Base-by-base conservation (phyloP, 1,140 invertebrate species). In the Brachystomella parvula region DNA sequence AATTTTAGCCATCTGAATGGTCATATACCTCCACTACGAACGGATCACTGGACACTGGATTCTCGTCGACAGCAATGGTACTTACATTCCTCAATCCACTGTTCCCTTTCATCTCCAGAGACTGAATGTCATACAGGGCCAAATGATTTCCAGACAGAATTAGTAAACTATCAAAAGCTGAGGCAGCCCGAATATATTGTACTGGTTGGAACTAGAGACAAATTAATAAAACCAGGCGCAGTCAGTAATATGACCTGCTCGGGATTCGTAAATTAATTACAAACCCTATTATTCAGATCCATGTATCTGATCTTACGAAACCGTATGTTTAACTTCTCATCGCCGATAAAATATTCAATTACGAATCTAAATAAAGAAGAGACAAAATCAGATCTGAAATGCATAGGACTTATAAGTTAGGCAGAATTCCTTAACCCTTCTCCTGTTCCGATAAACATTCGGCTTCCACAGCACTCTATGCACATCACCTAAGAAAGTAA, bases 1-100 rank as follows among this genome's bases (percentile, higher is more conserved):
- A 61, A 61, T 61, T 61, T 12, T 15, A 32, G 32, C 15, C 9
- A 44, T n/a, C 39, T 44, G 30, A 19, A n/a, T 32, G 15, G n/a
- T 17, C 49, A 64, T n/a, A 12, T 65, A 72, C 70, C 49, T 66
- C 66, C 9, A 73, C 62, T 0, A 62, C 35, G 60, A 73, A 73
- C 0, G 71, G 69, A 63, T 73, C 71, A 2, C 44, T 63, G 31
- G 47, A 33, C 0, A 66, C 29, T 19, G 71, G 71, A 70, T 69
- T 73, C 60, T 73, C 71, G 57, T 73, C 69, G n/a, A 73, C 63
- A 2, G 68, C 61, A n/a, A 73, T 56, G 12, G 66, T 47, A 17
- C 61, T 63, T 3, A 73, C 63, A 29, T 59, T 66, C 1, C 31
- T 39, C n/a, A 69, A 29, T 26, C 39, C 65, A 44, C 67, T 69